Base-by-base conservation (phyloP, 1,140 invertebrate genomes). In the Stratiolaelaps scimitus region DNA sequence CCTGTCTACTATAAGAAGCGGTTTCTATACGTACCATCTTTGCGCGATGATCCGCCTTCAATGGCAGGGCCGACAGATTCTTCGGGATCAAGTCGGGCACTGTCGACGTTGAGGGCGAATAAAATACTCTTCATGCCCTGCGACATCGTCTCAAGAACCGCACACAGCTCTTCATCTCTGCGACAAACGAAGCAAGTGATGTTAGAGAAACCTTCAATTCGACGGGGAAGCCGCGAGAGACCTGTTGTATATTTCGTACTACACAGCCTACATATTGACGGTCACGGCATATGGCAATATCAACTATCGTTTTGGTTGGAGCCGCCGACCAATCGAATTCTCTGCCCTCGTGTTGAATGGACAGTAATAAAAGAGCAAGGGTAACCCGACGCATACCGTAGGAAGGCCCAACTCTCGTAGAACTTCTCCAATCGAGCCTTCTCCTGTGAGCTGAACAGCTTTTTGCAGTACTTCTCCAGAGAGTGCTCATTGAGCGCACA, bases 91-190 rank as follows among this genome's bases (percentile, higher is more conserved):
- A 92, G 77, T 74, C 87, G 85, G 65, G 82, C 76, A 77, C 87
- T 88, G 75, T 93, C 89, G 70, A 92, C 87, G 71, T 83, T 87
- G 72, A 93, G 84, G 28, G 90, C 90, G 79, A 94, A 94, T 69
- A 92, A 79, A 73, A 93, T 85, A 44, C 87, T 60, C 26, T 60
- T 60, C 53, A 60, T 60, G n/a, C 53, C 53, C 34, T 60, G 53
- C 17, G 53, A 60, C 26, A 60, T 60, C 53, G 53, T 60, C 23
- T 60, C 53, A 60, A 60, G 23, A 2, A 60, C 53, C 2, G 53
- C 53, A 23, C 53, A 60, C 53, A 60, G 26, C 10, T 60, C 53
- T 2, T 60, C 53, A 26, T 60, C 53, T 10, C 53, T 60, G 53
- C 26, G 34, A 60, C 23, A 10, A 4, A 26, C 19, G 26, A 34